phyloP scores from a whole-genome alignment of 2,797 vertebrate genomes.

The Lacerta viridis region DNA sequence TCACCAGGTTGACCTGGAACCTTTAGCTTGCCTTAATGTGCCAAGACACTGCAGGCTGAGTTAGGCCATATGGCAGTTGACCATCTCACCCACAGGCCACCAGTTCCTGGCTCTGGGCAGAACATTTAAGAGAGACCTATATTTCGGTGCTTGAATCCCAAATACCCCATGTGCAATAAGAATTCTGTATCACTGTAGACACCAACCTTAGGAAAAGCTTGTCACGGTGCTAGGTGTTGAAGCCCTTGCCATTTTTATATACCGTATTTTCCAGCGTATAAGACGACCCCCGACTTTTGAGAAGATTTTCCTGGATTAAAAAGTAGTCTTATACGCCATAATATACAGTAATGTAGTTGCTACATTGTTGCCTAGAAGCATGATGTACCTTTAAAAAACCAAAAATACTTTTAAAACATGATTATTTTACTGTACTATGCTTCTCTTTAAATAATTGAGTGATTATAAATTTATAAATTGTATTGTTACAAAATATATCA shows the following conservation, averaged over 20 bases:
- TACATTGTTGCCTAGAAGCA: neutral
- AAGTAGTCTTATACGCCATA: too few species aligned
- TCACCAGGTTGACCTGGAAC: neutral
- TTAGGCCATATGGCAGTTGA: neutral
- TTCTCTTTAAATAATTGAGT: slow-evolving; percentile 38
- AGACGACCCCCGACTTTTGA: too few species aligned
- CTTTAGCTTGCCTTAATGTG: neutral
- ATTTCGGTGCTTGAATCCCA: neutral
- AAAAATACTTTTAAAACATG: neutral
- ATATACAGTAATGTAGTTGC: slow-evolving; percentile 7
- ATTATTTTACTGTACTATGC: slow-evolving; percentile 27
- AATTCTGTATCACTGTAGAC: neutral
- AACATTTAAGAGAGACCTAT: slow-evolving; percentile 45
- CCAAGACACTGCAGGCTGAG: neutral
- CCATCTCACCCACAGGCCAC: neutral
- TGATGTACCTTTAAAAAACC: slow-evolving; percentile 15
- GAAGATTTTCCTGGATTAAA: too few species aligned
- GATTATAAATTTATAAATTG: slow-evolving; percentile 31
- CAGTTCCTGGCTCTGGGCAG: neutral
- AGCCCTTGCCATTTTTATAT: slow-evolving; percentile 23
- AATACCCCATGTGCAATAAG: slow-evolving; percentile 45
- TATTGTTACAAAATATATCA: slow-evolving; percentile 36
- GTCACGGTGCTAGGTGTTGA: neutral
- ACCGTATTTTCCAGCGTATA: too few species aligned
- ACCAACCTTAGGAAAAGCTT: slow-evolving; percentile 36